Evolutionary conservation across 1,140 invertebrate species (phyloP), one percentile per base, ranked within the genome.

Genomic region (Bacillus rossius): DNA sequence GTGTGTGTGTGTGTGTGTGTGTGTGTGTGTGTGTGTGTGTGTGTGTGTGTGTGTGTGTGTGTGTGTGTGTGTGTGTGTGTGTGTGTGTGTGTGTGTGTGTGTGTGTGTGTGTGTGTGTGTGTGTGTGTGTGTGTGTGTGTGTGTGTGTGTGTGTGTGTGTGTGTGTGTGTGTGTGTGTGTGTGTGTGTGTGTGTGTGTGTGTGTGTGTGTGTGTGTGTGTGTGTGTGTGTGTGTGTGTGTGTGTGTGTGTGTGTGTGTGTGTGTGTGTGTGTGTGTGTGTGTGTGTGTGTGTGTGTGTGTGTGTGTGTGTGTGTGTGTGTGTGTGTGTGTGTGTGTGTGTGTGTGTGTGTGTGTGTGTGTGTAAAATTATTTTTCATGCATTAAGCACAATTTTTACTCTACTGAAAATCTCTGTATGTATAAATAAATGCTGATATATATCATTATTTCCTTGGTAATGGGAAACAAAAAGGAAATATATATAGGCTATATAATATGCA

Each of bases 251-350:
- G 57, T 58, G 57, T 58, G 54, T 63, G 49, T 66, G 56, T 63
- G 63, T 65, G 61, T 65, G 60, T 65, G 58, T 64, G 56, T 64
- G 54, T 63, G 60, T 66, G 40, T 65, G 61, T 67, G 65, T 66
- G 61, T 63, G 65, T 67, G 63, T 67, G 65, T 69, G 67, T 65
- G 61, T 69, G 63, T 67, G 61, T 69, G 65, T 67, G 61, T 69
- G 61, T 64, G 63, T 69, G 63, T 67, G 61, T 66, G 62, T 69
- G 59, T 64, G 59, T 67, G 62, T 68, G 64, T 64, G 64, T 69
- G 65, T 65, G 65, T 67, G 55, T 59, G 53, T 63, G 64, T 66
- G 55, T 63, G 60, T 56, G 49, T 59, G 55, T 66, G 56, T 61
- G 60, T 65, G 61, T 66, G 60, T 65, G 58, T 65, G 51, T 65